Evolutionary conservation across 2,113 vertebrate genomes (phyloP).

Genomic region (Turnix velox): DNA sequence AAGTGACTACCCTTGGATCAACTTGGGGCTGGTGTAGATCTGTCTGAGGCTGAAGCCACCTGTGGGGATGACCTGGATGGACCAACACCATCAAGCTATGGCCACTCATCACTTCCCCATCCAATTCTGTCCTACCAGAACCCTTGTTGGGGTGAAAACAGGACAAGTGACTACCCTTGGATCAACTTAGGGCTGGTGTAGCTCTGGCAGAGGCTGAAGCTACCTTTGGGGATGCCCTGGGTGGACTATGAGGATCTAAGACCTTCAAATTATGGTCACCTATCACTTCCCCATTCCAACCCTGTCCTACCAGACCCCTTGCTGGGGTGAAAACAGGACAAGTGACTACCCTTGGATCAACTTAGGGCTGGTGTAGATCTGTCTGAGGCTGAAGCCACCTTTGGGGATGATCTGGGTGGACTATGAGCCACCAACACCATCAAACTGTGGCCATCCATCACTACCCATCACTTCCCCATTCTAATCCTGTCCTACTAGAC

Average conservation of each 20-base stretch:
- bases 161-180: background rate
- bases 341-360: background rate
- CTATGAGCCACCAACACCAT: too few relatives aligned
- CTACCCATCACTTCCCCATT: background rate
- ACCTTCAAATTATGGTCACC: fast-evolving
- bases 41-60: background rate
- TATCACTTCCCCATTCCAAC: background rate
- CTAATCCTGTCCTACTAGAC: background rate
- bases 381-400: background rate
- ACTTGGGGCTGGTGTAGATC: background rate
- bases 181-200: background rate
- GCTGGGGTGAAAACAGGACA: background rate
- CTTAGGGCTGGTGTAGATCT: background rate
- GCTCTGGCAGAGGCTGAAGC: background rate
- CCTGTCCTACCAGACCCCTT: background rate
- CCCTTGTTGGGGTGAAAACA: background rate
- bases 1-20: background rate
- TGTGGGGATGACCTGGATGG: background rate
- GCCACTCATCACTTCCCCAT: background rate
- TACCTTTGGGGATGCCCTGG: background rate
- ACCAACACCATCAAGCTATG: fast-evolving
- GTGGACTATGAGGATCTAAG: too few relatives aligned
- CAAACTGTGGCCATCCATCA: fast-evolving
- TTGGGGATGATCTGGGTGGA: background rate
- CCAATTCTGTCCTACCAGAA: background rate